Evolutionary conservation across 2,888 invertebrate species (phyloP).

Genomic region (Heliconius charithonia): DNA sequence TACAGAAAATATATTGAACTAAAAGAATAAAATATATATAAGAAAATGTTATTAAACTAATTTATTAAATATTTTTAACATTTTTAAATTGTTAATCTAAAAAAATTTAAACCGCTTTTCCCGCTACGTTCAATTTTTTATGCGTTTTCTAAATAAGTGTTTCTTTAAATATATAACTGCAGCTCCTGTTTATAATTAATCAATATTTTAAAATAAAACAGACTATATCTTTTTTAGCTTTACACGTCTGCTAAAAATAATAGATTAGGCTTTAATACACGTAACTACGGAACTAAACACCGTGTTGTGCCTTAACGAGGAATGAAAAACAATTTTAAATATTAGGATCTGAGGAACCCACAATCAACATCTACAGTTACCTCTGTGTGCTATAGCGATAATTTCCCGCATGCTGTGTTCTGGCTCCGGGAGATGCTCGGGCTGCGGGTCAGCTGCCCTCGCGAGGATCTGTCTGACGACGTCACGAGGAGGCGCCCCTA

Average conservation of each 20-base stretch:
- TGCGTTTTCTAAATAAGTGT: too few relatives aligned
- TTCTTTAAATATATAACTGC: neutral
- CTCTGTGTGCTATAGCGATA: conserved; percentile 80
- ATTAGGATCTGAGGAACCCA: neutral
- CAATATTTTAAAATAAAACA: neutral
- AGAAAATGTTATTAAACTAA: neutral
- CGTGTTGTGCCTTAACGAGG: neutral
- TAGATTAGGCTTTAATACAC: too few relatives aligned
- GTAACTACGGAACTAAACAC: neutral
- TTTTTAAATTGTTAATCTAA: too few relatives aligned
- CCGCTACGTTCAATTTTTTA: too few relatives aligned
- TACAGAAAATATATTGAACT: neutral
- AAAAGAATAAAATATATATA: neutral
- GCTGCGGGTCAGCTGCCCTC: conserved; percentile 71
- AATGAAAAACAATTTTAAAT: neutral
- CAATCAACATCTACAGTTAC: conserved; percentile 51
- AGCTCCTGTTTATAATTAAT: neutral
- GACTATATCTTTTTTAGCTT: neutral
- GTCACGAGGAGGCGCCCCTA: conserved; percentile 79
- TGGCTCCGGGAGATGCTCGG: conserved; percentile 64
- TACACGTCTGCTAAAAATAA: neutral
- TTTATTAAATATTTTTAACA: neutral
- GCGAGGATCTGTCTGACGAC: conserved; percentile 78
- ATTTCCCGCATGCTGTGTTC: conserved; percentile 75
- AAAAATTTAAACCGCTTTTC: too few relatives aligned